phyloP scores from a whole-genome alignment of 2,797 vertebrate species.

The Graptemys geographica region DNA sequence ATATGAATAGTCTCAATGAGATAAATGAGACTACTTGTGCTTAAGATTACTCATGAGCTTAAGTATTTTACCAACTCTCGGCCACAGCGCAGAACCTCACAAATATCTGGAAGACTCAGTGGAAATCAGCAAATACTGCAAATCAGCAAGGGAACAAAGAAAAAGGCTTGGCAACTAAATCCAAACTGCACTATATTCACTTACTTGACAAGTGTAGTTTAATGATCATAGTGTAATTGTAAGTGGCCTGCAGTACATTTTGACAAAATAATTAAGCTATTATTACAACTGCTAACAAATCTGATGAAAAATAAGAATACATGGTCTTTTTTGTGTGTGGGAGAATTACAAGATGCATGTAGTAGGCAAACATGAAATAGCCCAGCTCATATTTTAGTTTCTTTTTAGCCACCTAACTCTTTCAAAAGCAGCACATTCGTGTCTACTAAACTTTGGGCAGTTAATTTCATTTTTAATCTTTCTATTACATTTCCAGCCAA shows the following conservation, averaged over 20 bases:
- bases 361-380: background rate
- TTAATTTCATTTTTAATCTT: background rate
- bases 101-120: background rate
- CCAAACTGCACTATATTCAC: background rate
- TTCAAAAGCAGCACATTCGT: background rate
- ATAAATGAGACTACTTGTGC: constrained; percentile 34
- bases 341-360: background rate
- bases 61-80: background rate
- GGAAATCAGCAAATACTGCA: background rate
- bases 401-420: background rate
- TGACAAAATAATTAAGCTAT: background rate
- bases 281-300: background rate
- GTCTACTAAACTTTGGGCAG: background rate
- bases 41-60: background rate
- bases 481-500: too few relatives aligned
- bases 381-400: background rate
- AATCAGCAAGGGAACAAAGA: background rate
- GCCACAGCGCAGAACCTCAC: background rate
- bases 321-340: background rate
- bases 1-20: background rate
- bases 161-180: background rate
- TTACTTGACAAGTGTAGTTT: background rate
- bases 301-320: background rate
- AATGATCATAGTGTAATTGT: background rate
- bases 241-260: background rate